Base-by-base conservation (phyloP, 2,888 invertebrate species). In the Melanchra persicariae region DNA sequence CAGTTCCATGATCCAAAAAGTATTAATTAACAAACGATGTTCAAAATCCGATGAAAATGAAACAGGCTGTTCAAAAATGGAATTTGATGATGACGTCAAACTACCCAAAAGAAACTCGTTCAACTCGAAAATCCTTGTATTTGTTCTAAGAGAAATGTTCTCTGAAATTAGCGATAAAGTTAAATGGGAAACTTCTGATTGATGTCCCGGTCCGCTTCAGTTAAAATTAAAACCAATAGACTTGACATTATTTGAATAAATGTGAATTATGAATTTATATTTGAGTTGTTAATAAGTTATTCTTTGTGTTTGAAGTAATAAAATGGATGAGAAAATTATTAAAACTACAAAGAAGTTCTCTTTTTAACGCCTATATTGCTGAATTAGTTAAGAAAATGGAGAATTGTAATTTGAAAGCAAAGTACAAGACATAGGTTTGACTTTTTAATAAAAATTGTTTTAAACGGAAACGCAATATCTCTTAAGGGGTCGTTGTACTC, bases 131-230 rank as follows among this genome's bases (percentile, higher is more conserved):
- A 70, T 71, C 43, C 51, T 62, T 55, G 75, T 78, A 74, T 77
- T 82, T 77, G 61, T 71, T 80, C 45, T 63, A 62, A 15, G 57
- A 75, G 64, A 49, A 80, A 78, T 71, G 78, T 78, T 66, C 63
- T 22, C 54, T 17, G 43, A 74, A 78, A 83, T 83, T 68, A 74
- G 59, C 63, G 65, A 52, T 57, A 70, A 83, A 81, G 65, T 83
- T 72, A 72, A 81, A 78, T 83, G 62, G 66, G 63, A 81, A 81
- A 81, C 79, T 83, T 83, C 83, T 81, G 83, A 83, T 83, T 81
- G 75, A 83, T 74, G 81, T 74, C 68, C 58, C 45, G 54, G 63
- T 55, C 69, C 70, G 75, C 73, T 76, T 76, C 70, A 66, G 30
- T 64, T 72, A 63, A 75, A 60, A 54, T 69, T 74, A 70, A 75